Evolutionary conservation across 2,113 vertebrate genomes (phyloP).

Genomic region (Illadopsis cleaveri): DNA sequence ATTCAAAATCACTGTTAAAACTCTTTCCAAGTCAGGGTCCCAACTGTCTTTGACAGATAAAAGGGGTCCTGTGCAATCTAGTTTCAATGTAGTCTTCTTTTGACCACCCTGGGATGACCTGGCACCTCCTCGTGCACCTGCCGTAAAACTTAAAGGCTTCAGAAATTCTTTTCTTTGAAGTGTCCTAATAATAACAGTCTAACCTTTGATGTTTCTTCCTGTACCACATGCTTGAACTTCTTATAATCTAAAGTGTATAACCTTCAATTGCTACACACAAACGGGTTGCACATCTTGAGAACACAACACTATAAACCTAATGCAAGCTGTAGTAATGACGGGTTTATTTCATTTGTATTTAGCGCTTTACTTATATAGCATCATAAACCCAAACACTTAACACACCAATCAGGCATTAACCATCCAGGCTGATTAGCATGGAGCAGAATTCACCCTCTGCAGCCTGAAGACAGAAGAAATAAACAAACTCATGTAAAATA

Average conservation of each 20-base stretch:
- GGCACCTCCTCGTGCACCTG: slow-evolving; percentile 93
- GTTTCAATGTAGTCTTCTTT: slow-evolving; percentile 70
- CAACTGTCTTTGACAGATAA: slow-evolving; percentile 83
- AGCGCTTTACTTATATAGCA: background rate
- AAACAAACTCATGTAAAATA: slow-evolving; percentile 5
- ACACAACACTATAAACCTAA: slow-evolving; percentile 41
- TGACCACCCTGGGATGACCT: slow-evolving; percentile 89
- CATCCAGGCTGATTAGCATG: slow-evolving; percentile 16
- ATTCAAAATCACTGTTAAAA: slow-evolving; percentile 82
- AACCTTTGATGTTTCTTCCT: slow-evolving; percentile 92
- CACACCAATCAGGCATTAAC: background rate
- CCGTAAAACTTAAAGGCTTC: slow-evolving; percentile 94
- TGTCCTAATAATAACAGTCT: slow-evolving; percentile 87
- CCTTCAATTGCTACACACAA: slow-evolving; percentile 58
- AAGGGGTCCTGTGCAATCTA: slow-evolving; percentile 79
- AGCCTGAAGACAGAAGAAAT: background rate
- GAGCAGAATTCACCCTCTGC: background rate
- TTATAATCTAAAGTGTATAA: slow-evolving; percentile 81
- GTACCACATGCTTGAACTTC: slow-evolving; percentile 86
- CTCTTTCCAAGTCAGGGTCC: slow-evolving; percentile 74
- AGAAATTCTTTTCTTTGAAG: slow-evolving; percentile 90
- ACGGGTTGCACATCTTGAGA: slow-evolving; percentile 42
- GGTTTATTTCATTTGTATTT: slow-evolving; percentile 49
- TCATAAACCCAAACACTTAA: slow-evolving; percentile 17
- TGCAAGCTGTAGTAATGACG: slow-evolving; percentile 30